phyloP scores from a whole-genome alignment of 1,140 invertebrate species.

The Drosophila arawakana region DNA sequence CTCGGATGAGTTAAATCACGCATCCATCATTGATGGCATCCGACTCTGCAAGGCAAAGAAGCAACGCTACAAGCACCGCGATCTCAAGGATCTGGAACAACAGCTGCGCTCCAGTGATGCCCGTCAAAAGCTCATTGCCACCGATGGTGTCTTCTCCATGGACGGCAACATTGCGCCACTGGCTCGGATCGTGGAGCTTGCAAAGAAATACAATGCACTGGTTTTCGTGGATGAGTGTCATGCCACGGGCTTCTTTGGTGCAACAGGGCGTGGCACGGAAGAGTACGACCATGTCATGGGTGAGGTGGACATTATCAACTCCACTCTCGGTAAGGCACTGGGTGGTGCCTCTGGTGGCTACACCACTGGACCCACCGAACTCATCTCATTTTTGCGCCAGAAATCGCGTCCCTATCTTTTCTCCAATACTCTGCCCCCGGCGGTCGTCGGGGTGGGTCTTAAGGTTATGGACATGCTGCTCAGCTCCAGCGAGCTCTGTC shows the following conservation, averaged over 20 bases:
- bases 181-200: conserved; percentile 89
- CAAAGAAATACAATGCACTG: conserved; percentile 92
- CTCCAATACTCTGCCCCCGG: conserved; percentile 95
- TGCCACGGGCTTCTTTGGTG: conserved; percentile 96
- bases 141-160: conserved; percentile 99
- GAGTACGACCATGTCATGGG: conserved; percentile 90
- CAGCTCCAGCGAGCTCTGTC: conserved; percentile 87
- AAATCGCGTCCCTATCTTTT: conserved; percentile 96
- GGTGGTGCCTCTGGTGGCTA: conserved; percentile 96
- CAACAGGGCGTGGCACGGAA: conserved; percentile 94
- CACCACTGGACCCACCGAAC: conserved; percentile 91
- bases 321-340: conserved; percentile 96
- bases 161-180: conserved; percentile 96
- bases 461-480: conserved; percentile 94
- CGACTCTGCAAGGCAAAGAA: conserved; percentile 95
- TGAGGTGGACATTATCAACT: conserved; percentile 95
- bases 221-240: conserved; percentile 97
- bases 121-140: conserved; percentile 92
- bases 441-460: conserved; percentile 92
- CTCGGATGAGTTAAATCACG: conserved; percentile 97
- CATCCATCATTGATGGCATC: conserved; percentile 97
- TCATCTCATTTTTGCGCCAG: conserved; percentile 93
- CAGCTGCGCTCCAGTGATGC: conserved; percentile 89
- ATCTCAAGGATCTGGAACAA: conserved; percentile 91
- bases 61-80: conserved; percentile 93